phyloP scores from a whole-genome alignment of 2,888 invertebrate species.

The Caenorhabditis macrosperma region DNA sequence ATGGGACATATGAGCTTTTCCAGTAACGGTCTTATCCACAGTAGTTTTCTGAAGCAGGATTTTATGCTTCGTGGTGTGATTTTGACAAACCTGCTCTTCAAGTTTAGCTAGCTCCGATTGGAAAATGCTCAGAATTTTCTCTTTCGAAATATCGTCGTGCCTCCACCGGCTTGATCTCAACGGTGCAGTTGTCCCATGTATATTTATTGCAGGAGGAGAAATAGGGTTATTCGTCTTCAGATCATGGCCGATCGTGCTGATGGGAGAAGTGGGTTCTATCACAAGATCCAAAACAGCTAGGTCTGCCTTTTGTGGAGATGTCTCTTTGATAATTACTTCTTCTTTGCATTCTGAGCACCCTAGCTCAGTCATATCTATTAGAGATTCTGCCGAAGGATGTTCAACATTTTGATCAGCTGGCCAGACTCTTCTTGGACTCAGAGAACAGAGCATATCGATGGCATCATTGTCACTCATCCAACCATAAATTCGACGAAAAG shows the following conservation, averaged over 20 bases:
- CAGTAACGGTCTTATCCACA: neutral
- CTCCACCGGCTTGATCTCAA: constrained; percentile 85
- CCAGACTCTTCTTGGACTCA: constrained; percentile 82
- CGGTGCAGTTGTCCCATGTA: constrained; percentile 16
- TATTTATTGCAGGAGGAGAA: neutral
- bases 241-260: neutral
- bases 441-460: constrained; percentile 95
- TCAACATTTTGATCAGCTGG: constrained; percentile 73
- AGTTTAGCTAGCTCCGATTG: constrained; percentile 95
- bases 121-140: constrained; percentile 94
- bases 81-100: constrained; percentile 83
- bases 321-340: neutral
- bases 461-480: constrained; percentile 99
- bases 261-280: neutral
- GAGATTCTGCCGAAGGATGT: constrained; percentile 75
- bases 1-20: neutral
- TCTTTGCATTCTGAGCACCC: neutral
- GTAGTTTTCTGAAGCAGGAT: constrained; percentile 6
- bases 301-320: neutral
- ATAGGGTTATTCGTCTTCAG: neutral
- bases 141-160: constrained; percentile 95
- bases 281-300: neutral
- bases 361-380: constrained; percentile 16
- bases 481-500: constrained; percentile 99
- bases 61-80: neutral